Conservation (phyloP, 2,113 vertebrate species). For the Macrotis lagotis region DNA sequence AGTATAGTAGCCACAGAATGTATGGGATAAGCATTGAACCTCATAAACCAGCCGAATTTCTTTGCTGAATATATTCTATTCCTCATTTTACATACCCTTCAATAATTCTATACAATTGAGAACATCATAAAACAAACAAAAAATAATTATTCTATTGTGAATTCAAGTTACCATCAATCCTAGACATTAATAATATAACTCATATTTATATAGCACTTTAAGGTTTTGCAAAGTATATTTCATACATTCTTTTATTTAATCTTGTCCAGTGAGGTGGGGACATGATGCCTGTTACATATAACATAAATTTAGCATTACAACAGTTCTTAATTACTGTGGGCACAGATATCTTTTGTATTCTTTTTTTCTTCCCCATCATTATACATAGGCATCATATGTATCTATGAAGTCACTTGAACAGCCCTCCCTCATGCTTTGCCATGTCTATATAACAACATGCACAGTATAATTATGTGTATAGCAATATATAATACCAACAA, state of each 20-base stretch:
- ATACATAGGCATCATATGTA: not conserved
- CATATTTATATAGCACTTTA: not conserved
- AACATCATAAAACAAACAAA: not conserved
- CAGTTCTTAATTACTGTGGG: not conserved
- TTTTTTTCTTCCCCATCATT: not conserved
- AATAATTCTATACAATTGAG: not conserved
- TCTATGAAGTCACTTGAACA: not conserved
- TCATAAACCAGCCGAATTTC: not conserved
- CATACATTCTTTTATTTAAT: not conserved
- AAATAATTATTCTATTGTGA: not conserved
- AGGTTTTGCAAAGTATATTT: not conserved
- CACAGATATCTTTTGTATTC: not conserved
- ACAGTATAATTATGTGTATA: not conserved
- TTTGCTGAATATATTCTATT: not conserved
- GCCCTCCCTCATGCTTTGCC: not conserved
- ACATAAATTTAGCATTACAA: not conserved
- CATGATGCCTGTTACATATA: not conserved
- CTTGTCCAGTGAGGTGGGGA: not conserved
- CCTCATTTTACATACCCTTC: not conserved
- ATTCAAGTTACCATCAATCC: not conserved
- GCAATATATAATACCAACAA: not conserved
- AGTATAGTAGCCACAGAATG: not conserved
- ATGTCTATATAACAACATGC: not conserved
- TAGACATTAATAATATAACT: not conserved
- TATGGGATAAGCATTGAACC: not conserved